Conservation (phyloP, 2,797 vertebrate genomes). For the Florisuga fusca region DNA sequence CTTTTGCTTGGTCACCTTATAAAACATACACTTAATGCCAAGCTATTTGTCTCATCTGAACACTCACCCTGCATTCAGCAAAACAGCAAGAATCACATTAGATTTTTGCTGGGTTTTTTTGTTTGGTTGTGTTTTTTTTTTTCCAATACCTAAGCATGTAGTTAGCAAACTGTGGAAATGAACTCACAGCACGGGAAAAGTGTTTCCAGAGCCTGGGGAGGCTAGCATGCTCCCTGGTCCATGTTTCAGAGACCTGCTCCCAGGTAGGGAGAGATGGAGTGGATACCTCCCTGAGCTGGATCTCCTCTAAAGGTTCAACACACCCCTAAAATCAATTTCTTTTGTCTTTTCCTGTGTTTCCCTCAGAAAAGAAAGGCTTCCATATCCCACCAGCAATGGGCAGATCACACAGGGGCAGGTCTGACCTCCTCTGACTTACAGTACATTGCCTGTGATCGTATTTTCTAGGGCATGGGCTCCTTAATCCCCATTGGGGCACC, state of each 20-base stretch:
- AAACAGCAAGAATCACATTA: neutral
- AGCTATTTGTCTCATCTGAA: neutral
- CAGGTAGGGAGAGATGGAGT: neutral
- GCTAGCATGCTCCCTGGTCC: neutral
- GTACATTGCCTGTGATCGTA: accelerated
- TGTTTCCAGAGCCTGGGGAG: neutral
- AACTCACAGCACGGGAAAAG: neutral
- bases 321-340: neutral
- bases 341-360: neutral
- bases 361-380: neutral
- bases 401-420: neutral
- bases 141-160: neutral
- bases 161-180: neutral
- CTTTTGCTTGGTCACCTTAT: conserved; percentile 12
- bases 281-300: neutral
- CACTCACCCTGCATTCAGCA: neutral
- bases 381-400: neutral
- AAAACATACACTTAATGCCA: neutral
- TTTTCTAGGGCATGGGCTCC: neutral
- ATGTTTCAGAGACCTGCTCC: neutral
- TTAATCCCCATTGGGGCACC: neutral
- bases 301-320: neutral
- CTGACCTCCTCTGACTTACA: neutral
- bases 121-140: neutral
- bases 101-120: neutral